These are phyloP conservation scores for Ormyrus thymus DNA, from an alignment of 2,888 invertebrate species.

Conservation along the genomic window DNA sequence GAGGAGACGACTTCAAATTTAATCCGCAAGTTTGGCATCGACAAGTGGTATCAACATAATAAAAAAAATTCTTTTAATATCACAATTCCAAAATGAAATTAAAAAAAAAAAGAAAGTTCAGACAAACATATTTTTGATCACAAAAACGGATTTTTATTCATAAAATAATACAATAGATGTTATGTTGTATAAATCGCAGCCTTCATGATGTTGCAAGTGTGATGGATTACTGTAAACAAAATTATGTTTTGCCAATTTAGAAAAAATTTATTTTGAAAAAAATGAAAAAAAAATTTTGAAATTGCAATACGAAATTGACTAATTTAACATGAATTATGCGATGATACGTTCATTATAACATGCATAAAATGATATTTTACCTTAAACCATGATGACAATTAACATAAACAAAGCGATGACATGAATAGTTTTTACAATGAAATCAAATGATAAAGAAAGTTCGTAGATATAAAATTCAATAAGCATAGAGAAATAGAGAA, in stretches of 20 bases:
- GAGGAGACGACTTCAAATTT: no score
- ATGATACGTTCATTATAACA: slow-evolving; percentile 29
- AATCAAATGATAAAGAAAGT: not conserved
- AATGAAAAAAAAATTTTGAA: slow-evolving; percentile 27
- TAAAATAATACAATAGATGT: slow-evolving; percentile 70
- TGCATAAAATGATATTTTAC: slow-evolving; percentile 30
- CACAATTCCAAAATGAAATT: not conserved
- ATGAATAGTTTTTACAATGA: slow-evolving; percentile 4
- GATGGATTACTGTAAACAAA: slow-evolving; percentile 69
- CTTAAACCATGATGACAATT: slow-evolving; percentile 20
- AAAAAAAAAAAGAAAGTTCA: not conserved
- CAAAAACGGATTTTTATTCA: slow-evolving; percentile 54
- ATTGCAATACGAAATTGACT: not conserved
- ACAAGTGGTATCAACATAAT: no score
- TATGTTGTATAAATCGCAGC: slow-evolving; percentile 65
- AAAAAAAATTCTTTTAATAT: no score
- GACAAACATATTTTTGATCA: slow-evolving; percentile 36
- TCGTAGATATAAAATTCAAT: slow-evolving; percentile 1
- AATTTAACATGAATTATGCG: slow-evolving; percentile 13
- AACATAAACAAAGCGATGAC: slow-evolving; percentile 7
- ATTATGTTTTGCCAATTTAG: slow-evolving; percentile 48
- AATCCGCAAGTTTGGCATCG: no score
- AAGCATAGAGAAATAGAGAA: no score
- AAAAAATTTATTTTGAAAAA: slow-evolving; percentile 13
- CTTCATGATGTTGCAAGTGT: slow-evolving; percentile 63